Conservation (phyloP, 2,888 invertebrate genomes). For the Athalia circularis region DNA sequence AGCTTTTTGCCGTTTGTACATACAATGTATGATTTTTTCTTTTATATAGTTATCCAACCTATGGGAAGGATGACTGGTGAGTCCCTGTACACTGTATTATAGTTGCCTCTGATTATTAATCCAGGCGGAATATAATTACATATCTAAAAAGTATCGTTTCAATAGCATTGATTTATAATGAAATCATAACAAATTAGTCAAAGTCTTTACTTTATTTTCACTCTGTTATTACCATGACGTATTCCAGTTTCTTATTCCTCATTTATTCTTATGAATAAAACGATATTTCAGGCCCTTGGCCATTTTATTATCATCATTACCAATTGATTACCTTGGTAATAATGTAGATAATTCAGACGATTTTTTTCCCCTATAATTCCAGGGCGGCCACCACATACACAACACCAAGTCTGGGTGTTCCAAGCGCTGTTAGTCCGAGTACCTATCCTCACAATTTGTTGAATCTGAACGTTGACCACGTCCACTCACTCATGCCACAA, state of each 20-base stretch:
- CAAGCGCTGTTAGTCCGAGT: slow-evolving; percentile 68
- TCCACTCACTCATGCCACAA: slow-evolving; percentile 72
- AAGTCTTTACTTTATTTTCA: no score
- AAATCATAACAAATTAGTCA: no score
- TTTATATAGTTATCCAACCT: slow-evolving; percentile 77
- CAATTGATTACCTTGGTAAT: background rate
- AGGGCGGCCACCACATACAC: slow-evolving; percentile 75
- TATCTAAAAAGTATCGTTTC: no score
- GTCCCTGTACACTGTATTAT: slow-evolving; percentile 71
- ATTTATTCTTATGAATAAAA: no score
- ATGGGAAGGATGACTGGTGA: slow-evolving; percentile 80
- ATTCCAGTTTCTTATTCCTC: no score
- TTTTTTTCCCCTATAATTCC: slow-evolving; percentile 58
- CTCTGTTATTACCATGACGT: no score
- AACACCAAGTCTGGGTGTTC: slow-evolving; percentile 70
- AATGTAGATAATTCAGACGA: background rate
- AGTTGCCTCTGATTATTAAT: slow-evolving; percentile 47
- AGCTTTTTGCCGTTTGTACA: slow-evolving; percentile 60
- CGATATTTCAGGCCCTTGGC: no score
- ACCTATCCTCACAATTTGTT: slow-evolving; percentile 75
- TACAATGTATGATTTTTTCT: slow-evolving; percentile 68
- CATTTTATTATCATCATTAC: no score
- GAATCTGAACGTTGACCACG: slow-evolving; percentile 71
- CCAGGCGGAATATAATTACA: background rate
- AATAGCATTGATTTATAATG: no score